These are phyloP conservation scores for Boloria selene DNA, from an alignment of 2,888 invertebrate genomes.

Conservation along the genomic window DNA sequence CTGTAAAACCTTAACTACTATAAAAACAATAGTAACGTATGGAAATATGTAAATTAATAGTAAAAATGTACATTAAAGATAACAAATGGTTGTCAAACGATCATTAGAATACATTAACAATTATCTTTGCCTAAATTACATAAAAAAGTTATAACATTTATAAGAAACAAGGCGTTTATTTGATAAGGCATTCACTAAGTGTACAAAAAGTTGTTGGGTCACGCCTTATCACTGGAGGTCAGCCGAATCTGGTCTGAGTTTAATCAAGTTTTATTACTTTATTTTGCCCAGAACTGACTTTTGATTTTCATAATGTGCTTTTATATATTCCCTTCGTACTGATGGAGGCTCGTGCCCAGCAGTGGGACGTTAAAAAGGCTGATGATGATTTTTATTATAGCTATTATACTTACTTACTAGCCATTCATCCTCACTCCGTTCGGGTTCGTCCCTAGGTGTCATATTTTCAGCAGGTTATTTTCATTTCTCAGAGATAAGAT, in stretches of 20 bases:
- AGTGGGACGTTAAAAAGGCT: too few relatives aligned
- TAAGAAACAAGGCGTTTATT: conserved; percentile 21
- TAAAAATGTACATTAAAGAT: conserved; percentile 17
- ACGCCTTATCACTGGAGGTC: conserved; percentile 37
- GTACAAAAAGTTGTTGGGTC: conserved; percentile 31
- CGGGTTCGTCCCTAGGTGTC: too few relatives aligned
- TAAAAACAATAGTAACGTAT: conserved; percentile 12
- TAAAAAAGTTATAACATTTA: conserved; percentile 19
- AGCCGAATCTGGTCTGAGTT: conserved; percentile 31
- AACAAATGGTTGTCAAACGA: conserved; percentile 6
- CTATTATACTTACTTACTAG: too few relatives aligned
- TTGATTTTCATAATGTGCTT: conserved; percentile 9
- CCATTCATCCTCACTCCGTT: too few relatives aligned
- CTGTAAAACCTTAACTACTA: conserved; percentile 4
- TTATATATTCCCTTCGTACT: too few relatives aligned
- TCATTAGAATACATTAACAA: conserved; percentile 16
- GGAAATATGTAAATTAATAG: conserved; percentile 17
- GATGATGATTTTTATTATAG: too few relatives aligned
- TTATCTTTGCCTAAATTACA: conserved; percentile 13
- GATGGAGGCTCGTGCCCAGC: too few relatives aligned
- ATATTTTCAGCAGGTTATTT: too few relatives aligned
- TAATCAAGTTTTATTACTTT: conserved; percentile 30
- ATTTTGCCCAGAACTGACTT: conserved; percentile 23
- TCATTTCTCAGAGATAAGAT: too few relatives aligned
- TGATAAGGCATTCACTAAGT: conserved; percentile 30